phyloP scores from a whole-genome alignment of 2,888 invertebrate species.

The Schrankia costaestrigalis region DNA sequence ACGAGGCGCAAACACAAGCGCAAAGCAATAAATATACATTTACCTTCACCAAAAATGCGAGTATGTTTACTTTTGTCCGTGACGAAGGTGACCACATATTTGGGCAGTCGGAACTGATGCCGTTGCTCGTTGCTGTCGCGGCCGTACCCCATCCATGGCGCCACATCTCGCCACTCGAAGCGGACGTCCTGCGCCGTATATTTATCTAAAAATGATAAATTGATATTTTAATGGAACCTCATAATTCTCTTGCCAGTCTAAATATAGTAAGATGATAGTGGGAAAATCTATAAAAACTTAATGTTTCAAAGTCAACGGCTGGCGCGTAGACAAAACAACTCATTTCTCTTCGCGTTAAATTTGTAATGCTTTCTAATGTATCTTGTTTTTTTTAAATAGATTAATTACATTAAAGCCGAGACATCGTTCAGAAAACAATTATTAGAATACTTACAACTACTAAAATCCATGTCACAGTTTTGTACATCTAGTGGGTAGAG shows the following conservation, averaged over 20 bases:
- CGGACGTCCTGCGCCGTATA: slow-evolving; percentile 81
- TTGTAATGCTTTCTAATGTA: slow-evolving; percentile 18
- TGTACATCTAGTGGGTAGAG: slow-evolving; percentile 83
- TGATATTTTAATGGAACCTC: not conserved
- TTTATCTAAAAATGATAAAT: slow-evolving; percentile 55
- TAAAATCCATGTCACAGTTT: slow-evolving; percentile 83
- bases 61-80: slow-evolving; percentile 82
- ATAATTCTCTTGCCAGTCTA: no score
- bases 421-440: not conserved
- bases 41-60: slow-evolving; percentile 84
- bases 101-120: slow-evolving; percentile 81
- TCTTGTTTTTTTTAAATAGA: slow-evolving; percentile 13
- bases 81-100: slow-evolving; percentile 83
- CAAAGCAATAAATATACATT: slow-evolving; percentile 77
- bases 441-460: slow-evolving; percentile 79
- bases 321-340: slow-evolving; percentile 38
- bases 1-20: slow-evolving; percentile 70
- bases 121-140: slow-evolving; percentile 72
- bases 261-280: slow-evolving; percentile 10
- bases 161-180: slow-evolving; percentile 82
- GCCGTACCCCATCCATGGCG: slow-evolving; percentile 62
- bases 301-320: slow-evolving; percentile 24
- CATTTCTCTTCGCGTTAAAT: slow-evolving; percentile 21
- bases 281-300: slow-evolving; percentile 17
- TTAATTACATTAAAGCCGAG: not conserved